Evolutionary conservation across 2,113 vertebrate species (phyloP).

Genomic region (Chroicocephalus ridibundus): DNA sequence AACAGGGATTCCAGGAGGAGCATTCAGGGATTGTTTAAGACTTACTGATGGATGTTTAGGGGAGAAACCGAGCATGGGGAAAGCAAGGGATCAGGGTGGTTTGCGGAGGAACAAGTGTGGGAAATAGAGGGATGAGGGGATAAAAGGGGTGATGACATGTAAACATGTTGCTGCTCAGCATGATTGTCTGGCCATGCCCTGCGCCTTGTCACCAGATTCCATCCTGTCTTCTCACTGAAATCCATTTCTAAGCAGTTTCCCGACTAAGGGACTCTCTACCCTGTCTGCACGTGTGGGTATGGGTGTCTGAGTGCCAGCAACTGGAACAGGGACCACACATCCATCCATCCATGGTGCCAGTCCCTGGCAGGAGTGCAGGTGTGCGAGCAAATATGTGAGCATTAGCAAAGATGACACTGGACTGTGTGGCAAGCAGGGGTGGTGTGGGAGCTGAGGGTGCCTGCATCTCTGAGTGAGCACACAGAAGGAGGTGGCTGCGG

Average conservation of each 20-base stretch:
- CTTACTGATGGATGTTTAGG: not conserved
- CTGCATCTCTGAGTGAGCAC: not conserved
- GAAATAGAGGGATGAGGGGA: not conserved
- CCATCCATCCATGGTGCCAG: not conserved
- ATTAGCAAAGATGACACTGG: not conserved
- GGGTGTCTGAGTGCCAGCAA: not conserved
- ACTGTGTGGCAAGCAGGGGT: not conserved
- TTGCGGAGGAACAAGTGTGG: not conserved
- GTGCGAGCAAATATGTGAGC: not conserved
- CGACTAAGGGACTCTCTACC: not conserved
- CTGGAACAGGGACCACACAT: accelerated
- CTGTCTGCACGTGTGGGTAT: accelerated
- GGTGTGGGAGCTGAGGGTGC: not conserved
- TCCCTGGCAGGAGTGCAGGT: not conserved
- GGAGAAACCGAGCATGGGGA: not conserved
- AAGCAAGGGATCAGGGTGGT: not conserved
- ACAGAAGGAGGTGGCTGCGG: not conserved
- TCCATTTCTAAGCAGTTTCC: not conserved
- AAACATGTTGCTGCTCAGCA: not conserved
- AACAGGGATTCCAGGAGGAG: not conserved
- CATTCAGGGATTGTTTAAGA: not conserved
- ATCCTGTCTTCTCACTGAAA: not conserved
- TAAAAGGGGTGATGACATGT: not conserved
- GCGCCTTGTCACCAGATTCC: not conserved
- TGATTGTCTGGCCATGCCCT: accelerated